Evolutionary conservation across 2,888 invertebrate species (phyloP), one percentile per base, ranked within the genome.

Genomic region (Acanthococcus lagerstroemiae): DNA sequence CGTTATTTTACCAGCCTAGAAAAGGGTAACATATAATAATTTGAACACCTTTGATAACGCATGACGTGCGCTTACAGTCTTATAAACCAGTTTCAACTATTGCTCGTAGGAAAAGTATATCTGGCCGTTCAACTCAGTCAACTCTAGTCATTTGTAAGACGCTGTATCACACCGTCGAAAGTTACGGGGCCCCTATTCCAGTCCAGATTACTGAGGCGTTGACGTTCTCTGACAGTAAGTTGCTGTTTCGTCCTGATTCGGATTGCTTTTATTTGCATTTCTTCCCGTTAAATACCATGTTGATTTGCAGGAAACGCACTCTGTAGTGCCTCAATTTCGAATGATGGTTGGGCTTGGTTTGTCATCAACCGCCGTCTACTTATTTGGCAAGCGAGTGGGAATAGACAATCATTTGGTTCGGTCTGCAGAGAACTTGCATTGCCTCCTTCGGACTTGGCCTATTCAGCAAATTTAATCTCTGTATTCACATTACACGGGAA

Each of bases 381-480:
- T 25, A 84, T 92, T 6, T 95, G 95, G 95, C 87, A 87, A 65
- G 84, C 84, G 26, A 67, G 67, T 55, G 67, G 67, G 4, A 68
- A 67, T 26, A 69, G 70, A 30, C 70, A 69, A 55, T 67, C 68
- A n/a, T 63, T 68, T 12, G 70, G 66, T 12, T 81, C 80, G 1
- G 86, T 88, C 52, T 93, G 93, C 71, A 82, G 90, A 44, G 95
- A 95, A 75, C 78, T 95, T 15, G 86, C 88, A 0, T 76, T 95
- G 46, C 95, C 95, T 0, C 90, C 93, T 70, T 94, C 94, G 71
- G 95, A 95, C 76, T 80, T 95, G 17, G 90, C 91, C 0, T 95
- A 95, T 75, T 86, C 88, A 73, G 90, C 95, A 0, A 86, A 92
- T 67, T 80, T 93, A 17, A 86, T 90, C 1, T 83, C 84, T 25